Base-by-base conservation (phyloP, 2,113 vertebrate genomes). In the Hippocampus comes region DNA sequence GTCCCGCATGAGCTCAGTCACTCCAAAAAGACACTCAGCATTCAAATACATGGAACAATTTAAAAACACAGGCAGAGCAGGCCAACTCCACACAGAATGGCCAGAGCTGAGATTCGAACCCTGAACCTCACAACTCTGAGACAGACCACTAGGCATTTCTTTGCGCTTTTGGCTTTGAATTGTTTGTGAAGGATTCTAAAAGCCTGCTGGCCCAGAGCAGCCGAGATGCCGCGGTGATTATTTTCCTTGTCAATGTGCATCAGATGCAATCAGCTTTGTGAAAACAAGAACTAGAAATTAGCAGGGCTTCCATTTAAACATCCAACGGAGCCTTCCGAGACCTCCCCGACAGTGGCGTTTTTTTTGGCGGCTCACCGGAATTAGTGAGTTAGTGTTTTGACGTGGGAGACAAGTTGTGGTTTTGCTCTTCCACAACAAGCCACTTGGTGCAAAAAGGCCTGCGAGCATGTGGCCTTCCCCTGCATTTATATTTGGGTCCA, bases 341-440 rank as follows among this genome's bases (percentile, higher is more conserved):
- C 74, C 65, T 56, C 70, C 76, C 73, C 56, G 27, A 68, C 27
- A 67, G 69, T 65, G 76, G 51, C 49, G 64, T 85, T 86, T 88
- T 25, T 85, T 84, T 78, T 51, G 17, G 77, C 68, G 79, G 66
- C 71, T 66, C 76, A 70, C 75, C 86, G 63, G 83, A 82, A 25
- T 25, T 25, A 89, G 84, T 86, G 86, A 89, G 76, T 75, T 82
- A 65, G 27, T 55, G 70, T 82, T 70, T 63, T 30, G 59, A 63
- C 55, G 53, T 46, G 68, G 75, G 77, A 76, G 80, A 82, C 53
- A 77, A 79, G 75, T 76, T 55, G 15, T 34, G 51, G 66, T 64
- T 57, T 64, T 48, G 66, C 41, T 77, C 60, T 69, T 73, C 68
- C 48, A 71, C 38, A 88, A 90, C 82, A 86, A 87, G 73, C 72